Evolutionary conservation across 1,140 invertebrate species (phyloP).

Genomic region (Onthophagus taurus): DNA sequence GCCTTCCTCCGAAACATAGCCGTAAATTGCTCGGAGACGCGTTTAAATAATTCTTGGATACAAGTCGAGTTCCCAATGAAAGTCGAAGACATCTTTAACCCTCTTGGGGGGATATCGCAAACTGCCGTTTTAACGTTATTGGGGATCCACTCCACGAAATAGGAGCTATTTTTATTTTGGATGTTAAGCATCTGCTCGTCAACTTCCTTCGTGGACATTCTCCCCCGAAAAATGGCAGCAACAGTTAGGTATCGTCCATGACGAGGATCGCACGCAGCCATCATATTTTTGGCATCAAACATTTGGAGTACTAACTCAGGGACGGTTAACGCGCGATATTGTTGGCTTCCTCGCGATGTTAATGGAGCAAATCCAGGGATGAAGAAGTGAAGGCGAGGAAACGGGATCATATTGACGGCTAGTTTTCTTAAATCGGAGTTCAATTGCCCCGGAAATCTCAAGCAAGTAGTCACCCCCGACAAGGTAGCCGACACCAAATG

Average conservation of each 20-base stretch:
- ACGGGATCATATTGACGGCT: slow-evolving; percentile 66
- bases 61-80: slow-evolving; percentile 62
- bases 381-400: slow-evolving; percentile 66
- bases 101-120: no score
- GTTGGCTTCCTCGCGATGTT: slow-evolving; percentile 54
- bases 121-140: slow-evolving; percentile 54
- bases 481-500: no score
- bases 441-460: no score
- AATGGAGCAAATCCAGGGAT: slow-evolving; percentile 66
- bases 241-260: slow-evolving; percentile 48
- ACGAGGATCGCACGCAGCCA: slow-evolving; percentile 63
- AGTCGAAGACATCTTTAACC: slow-evolving; percentile 58
- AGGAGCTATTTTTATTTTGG: slow-evolving; percentile 57
- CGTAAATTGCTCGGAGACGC: slow-evolving; percentile 64
- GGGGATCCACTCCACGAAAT: slow-evolving; percentile 70
- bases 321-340: no score
- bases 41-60: slow-evolving; percentile 70
- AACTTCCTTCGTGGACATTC: no score
- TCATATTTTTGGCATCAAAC: no score
- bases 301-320: no score
- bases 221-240: slow-evolving; percentile 65
- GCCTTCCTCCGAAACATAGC: no score
- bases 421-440: no score
- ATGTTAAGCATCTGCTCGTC: no score
- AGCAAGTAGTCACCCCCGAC: no score